Conservation (phyloP, 2,888 invertebrate species). For the Platypus cylindrus region DNA sequence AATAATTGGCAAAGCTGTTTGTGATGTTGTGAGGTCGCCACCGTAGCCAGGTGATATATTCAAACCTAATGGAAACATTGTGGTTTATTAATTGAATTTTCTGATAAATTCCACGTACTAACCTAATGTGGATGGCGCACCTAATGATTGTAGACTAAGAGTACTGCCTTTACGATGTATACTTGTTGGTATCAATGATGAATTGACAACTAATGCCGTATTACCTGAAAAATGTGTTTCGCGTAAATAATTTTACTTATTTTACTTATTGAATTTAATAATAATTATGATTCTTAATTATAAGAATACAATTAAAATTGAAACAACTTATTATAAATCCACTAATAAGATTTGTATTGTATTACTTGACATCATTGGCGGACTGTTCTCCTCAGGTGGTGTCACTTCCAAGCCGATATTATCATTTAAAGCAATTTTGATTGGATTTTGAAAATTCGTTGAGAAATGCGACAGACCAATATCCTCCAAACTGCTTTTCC, state of each 20-base stretch:
- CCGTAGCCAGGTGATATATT: conserved; percentile 15
- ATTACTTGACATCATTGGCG: conserved; percentile 41
- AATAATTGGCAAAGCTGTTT: conserved; percentile 33
- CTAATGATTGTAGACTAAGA: conserved; percentile 23
- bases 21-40: conserved; percentile 23
- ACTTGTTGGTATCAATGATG: conserved; percentile 5
- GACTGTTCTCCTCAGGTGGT: conserved; percentile 43
- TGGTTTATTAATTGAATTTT: conserved; percentile 17
- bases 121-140: conserved; percentile 8
- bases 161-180: conserved; percentile 33
- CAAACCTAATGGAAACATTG: conserved; percentile 20
- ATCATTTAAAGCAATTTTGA: conserved; percentile 74
- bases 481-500: conserved; percentile 77
- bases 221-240: too few relatives aligned
- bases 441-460: conserved; percentile 59
- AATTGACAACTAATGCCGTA: conserved; percentile 14
- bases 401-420: conserved; percentile 69
- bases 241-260: too few relatives aligned
- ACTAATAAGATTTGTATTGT: too few relatives aligned
- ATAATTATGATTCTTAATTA: too few relatives aligned
- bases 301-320: too few relatives aligned
- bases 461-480: conserved; percentile 74
- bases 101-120: background rate
- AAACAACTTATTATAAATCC: too few relatives aligned
- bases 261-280: too few relatives aligned